Percentiles rank a stretch among this genome's conserved stretches.
These are phyloP conservation scores for Alaudala cheleensis DNA, from an alignment of 2,113 vertebrate genomes.

Conservation along the genomic window DNA sequence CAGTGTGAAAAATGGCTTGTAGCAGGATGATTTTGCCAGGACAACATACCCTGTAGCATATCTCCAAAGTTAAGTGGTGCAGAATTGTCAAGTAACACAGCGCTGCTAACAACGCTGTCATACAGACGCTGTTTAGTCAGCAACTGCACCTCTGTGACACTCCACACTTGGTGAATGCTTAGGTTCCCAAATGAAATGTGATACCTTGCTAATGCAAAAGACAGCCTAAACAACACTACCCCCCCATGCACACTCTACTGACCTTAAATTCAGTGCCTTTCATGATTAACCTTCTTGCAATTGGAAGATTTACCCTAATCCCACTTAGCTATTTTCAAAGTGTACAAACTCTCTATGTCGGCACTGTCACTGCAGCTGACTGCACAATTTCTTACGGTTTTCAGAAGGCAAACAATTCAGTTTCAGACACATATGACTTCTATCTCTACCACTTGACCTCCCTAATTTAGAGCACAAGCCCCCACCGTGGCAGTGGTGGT, in stretches of 20 bases:
- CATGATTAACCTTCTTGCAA: not conserved
- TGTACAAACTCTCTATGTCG: not conserved
- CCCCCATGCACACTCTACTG: not conserved
- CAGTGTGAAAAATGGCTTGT: not conserved
- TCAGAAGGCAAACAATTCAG: conserved; percentile 34
- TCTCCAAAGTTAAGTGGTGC: conserved; percentile 9
- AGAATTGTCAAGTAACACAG: conserved; percentile 39
- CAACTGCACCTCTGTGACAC: conserved; percentile 50
- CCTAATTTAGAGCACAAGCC: conserved; percentile 45
- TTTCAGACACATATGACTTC: not conserved
- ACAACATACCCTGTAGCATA: not conserved
- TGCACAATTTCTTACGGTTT: conserved; percentile 1
- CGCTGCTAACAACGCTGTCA: conserved; percentile 50
- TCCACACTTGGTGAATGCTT: conserved; percentile 60
- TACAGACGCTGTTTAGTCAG: conserved; percentile 68
- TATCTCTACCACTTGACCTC: conserved; percentile 52
- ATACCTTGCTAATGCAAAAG: conserved; percentile 52
- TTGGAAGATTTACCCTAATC: conserved; percentile 26
- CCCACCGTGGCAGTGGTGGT: conserved; percentile 7
- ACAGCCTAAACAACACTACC: not conserved
- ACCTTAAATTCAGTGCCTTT: conserved; percentile 39
- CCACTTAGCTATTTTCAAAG: conserved; percentile 20
- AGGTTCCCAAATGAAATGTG: conserved; percentile 64
- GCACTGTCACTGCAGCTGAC: conserved; percentile 1
- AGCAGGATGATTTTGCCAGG: conserved; percentile 48